phyloP scores from a whole-genome alignment of 2,888 invertebrate genomes.

The Lamellibrachia satsuma region DNA sequence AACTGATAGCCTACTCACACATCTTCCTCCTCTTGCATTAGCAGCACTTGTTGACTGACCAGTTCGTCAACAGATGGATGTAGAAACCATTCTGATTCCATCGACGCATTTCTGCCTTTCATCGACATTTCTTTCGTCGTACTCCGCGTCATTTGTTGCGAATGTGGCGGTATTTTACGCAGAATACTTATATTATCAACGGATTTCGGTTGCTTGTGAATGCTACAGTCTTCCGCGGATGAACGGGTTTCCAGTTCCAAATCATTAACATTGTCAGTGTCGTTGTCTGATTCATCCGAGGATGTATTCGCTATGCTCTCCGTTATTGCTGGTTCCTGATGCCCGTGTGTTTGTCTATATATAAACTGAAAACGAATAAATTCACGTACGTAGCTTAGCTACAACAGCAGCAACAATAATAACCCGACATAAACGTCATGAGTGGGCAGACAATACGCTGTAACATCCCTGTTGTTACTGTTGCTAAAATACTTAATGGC shows the following conservation, averaged over 20 bases:
- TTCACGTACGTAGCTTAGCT: background rate
- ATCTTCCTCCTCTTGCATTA: conserved; percentile 6
- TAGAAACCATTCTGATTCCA: background rate
- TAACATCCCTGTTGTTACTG: background rate
- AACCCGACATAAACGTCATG: background rate
- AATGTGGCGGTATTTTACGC: background rate
- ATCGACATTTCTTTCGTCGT: background rate
- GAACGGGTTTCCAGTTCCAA: conserved; percentile 7
- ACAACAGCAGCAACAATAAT: background rate
- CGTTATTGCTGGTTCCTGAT: background rate
- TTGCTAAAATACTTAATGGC: background rate
- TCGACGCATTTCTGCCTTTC: background rate
- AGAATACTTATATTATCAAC: background rate
- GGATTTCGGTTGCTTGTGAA: background rate
- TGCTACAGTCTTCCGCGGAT: background rate
- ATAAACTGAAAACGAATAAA: background rate
- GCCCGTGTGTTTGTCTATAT: background rate
- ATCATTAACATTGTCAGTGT: conserved; percentile 11
- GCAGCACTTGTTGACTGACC: conserved; percentile 17
- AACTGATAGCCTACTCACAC: background rate
- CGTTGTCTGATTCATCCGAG: conserved; percentile 12
- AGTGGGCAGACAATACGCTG: background rate
- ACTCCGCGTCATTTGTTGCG: background rate
- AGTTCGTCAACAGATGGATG: conserved; percentile 1
- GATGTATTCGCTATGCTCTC: background rate